Conservation (phyloP, 2,797 vertebrate species). For the Neomorphus geoffroyi region DNA sequence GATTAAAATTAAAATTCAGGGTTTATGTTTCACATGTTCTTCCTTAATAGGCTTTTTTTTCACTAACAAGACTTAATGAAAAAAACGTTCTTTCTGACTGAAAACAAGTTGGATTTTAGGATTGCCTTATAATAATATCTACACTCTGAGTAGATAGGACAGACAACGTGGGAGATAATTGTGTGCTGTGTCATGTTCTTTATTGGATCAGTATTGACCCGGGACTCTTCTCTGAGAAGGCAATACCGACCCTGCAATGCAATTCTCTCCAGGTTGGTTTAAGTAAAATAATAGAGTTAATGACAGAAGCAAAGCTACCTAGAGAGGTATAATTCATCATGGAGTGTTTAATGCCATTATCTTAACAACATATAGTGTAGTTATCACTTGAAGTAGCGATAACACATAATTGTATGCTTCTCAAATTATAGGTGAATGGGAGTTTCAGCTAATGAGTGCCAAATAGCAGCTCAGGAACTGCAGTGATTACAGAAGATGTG, state of each 20-base stretch:
- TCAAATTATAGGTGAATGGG: constrained; percentile 83
- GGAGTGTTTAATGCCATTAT: constrained; percentile 73
- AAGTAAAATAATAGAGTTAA: constrained; percentile 76
- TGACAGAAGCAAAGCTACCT: constrained; percentile 74
- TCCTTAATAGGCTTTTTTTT: background rate
- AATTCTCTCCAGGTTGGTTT: constrained; percentile 63
- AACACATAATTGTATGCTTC: constrained; percentile 81
- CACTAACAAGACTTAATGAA: background rate
- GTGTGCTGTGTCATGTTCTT: background rate
- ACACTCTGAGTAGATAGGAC: background rate
- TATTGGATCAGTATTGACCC: background rate
- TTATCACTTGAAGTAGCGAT: constrained; percentile 81
- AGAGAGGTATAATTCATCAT: constrained; percentile 77
- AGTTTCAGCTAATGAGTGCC: constrained; percentile 76
- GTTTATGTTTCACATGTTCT: background rate
- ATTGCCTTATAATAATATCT: background rate
- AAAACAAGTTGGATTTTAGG: background rate
- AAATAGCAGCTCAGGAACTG: constrained; percentile 72
- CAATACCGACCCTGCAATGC: constrained; percentile 43
- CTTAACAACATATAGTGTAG: constrained; percentile 77
- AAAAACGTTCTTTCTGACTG: background rate
- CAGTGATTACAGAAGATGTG: constrained; percentile 77
- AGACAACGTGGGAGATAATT: background rate
- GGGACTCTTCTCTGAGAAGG: constrained; percentile 32
- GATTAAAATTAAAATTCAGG: too few relatives aligned